These are phyloP conservation scores for Himalopsyche kuldschensis DNA, from an alignment of 2,888 invertebrate species.

Conservation along the genomic window DNA sequence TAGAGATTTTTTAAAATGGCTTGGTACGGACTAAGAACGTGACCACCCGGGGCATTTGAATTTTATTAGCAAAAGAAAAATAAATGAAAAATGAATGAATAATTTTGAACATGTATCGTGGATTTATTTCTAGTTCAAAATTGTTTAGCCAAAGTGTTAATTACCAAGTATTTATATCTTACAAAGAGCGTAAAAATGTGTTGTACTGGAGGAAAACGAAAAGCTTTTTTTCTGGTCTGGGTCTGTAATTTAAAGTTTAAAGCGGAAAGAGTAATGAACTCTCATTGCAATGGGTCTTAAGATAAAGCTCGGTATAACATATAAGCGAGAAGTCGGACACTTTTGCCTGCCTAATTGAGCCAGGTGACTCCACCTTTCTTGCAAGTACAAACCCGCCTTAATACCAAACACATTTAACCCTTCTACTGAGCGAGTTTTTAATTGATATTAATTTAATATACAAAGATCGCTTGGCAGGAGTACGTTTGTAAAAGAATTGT, in stretches of 20 bases:
- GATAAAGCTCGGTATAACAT: background rate
- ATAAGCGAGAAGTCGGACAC: background rate
- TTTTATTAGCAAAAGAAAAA: too few relatives aligned
- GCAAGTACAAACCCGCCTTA: background rate
- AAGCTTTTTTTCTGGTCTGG: background rate
- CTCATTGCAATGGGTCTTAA: background rate
- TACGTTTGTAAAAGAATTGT: too few relatives aligned
- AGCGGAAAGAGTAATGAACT: background rate
- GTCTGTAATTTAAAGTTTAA: background rate
- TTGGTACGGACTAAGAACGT: too few relatives aligned
- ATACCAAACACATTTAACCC: background rate
- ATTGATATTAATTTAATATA: too few relatives aligned
- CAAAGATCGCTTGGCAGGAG: too few relatives aligned
- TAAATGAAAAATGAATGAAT: too few relatives aligned
- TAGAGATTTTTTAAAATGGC: too few relatives aligned
- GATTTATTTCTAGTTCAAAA: too few relatives aligned
- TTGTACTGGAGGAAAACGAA: background rate
- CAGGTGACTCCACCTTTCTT: background rate
- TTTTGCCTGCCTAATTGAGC: background rate
- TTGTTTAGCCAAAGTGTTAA: too few relatives aligned
- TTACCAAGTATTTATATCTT: too few relatives aligned
- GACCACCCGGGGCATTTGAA: too few relatives aligned
- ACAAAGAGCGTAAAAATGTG: background rate
- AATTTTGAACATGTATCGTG: too few relatives aligned
- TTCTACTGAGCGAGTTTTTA: background rate